Base-by-base conservation (phyloP, 2,888 invertebrate genomes). In the Eupithecia exiguata region DNA sequence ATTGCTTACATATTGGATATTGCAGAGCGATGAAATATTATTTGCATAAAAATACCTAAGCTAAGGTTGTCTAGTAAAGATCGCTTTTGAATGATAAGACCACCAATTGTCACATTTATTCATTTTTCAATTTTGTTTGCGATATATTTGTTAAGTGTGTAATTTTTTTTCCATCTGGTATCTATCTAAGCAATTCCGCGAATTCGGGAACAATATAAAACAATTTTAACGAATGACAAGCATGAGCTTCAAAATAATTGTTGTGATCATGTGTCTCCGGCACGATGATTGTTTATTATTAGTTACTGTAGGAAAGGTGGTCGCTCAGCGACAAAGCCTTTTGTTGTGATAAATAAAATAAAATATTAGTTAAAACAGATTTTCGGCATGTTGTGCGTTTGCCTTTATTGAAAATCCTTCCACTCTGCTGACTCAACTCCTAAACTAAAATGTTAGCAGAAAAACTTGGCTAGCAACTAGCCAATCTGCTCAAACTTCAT, bases 401-500 rank as follows among this genome's bases (percentile, higher is more conserved):
- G 2, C 21, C n/a, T 25, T 49, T 21, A 53, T 10, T 53, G 3
- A 25, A 53, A n/a, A n/a, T n/a, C 53, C 21, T 58, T 21, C 10
- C n/a, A n/a, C 49, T n/a, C 49, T 7, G 10, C 9, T 21, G 18
- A 25, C 58, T 12, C 10, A 4, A 58, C 25, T 25, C 25, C 12
- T 58, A 25, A 58, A 25, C 58, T 12, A 25, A 58, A 58, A 25
- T 58, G 25, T 58, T 21, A 58, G 21, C 25, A 14, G 25, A 58
- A 12, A 25, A 25, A 25, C 5, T 58, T 25, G 58, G 12, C 58
- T 58, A 58, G 58, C 25, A 53, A n/a, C 58, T 25, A 58, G 58
- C 21, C 21, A 58, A 58, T 58, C 53, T 58, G 53, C 53, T 53
- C 53, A 25, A 58, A 58, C 25, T 58, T 58, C 25, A 58, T 58